Percentiles rank a stretch among this genome's conserved stretches.
phyloP scores from a whole-genome alignment of 2,113 vertebrate genomes.

The Lepidiolamprologus cunningtoni region DNA sequence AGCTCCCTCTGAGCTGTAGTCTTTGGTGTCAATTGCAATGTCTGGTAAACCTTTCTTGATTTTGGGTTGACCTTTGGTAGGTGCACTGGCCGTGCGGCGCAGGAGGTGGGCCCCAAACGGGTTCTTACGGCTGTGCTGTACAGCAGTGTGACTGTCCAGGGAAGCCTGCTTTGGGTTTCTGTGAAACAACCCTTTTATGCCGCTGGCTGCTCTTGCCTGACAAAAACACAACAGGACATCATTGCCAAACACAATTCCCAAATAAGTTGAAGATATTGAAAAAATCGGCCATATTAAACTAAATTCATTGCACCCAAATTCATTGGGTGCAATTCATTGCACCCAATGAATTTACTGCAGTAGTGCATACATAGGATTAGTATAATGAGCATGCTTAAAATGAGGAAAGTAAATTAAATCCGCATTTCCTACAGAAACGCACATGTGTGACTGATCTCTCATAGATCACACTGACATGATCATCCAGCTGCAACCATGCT shows the following conservation, averaged over 20 bases:
- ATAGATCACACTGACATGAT: neutral
- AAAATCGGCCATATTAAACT: neutral
- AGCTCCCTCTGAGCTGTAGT: slow-evolving; percentile 77
- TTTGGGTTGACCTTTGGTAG: slow-evolving; percentile 90
- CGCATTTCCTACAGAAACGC: neutral
- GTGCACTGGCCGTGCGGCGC: slow-evolving; percentile 91
- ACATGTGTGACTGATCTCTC: neutral
- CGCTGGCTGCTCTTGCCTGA: slow-evolving; percentile 86
- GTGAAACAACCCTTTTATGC: slow-evolving; percentile 97
- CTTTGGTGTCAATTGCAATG: slow-evolving; percentile 81
- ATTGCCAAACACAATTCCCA: neutral
- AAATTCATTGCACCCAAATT: neutral
- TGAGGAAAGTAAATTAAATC: neutral
- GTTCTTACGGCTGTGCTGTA: slow-evolving; percentile 82
- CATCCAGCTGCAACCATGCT: neutral
- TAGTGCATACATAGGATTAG: neutral
- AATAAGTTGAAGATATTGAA: neutral
- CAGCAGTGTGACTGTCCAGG: slow-evolving; percentile 99
- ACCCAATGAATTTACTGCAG: neutral
- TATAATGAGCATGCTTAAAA: slow-evolving; percentile 21
- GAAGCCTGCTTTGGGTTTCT: slow-evolving; percentile 96
- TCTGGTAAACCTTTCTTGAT: slow-evolving; percentile 84
- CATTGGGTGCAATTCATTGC: neutral
- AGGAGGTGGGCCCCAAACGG: slow-evolving; percentile 91
- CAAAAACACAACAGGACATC: slow-evolving; percentile 41